Evolutionary conservation across 2,113 vertebrate genomes (phyloP), one percentile per base, ranked within the genome.

Genomic region (Lipotes vexillifer): DNA sequence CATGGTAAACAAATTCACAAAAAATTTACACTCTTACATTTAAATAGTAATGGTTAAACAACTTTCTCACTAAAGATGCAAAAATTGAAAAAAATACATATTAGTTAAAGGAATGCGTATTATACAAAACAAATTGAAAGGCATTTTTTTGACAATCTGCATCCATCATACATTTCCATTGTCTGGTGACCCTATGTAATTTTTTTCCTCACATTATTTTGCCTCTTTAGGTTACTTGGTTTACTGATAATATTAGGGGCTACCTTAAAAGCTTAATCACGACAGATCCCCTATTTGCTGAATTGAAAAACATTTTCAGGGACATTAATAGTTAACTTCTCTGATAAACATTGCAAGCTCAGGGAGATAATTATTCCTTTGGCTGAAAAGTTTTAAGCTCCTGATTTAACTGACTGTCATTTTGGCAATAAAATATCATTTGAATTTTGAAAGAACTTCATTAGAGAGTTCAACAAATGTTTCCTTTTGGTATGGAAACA

Each of bases 371-470:
- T 36, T 29, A 91, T 88, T 84, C 13, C 5, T 84, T 59, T 77
- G 81, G 1, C 15, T 72, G 25, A 87, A 92, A 63, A 27, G 2
- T 49, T 38, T 88, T 59, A 75, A 77, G 25, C 4, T 80, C 21
- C 21, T 74, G 23, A 2, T 84, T 94, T 66, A 96, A 77, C 46
- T 89, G 36, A 10, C 14, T 85, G 49, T 89, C 17, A 8, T 72
- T 84, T 93, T 44, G 18, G 8, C 9, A 91, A 36, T 65, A 96
- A 94, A 80, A n/a, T 85, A n/a, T 18, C 13, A 46, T 69, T 63
- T 91, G 33, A 65, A 72, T 31, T 96, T 94, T 95, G 36, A 89
- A 95, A 78, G 57, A 46, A n/a, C 17, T 69, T 94, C 36, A 49
- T 36, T 83, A 1, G 2, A 75, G 2, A 49, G 18, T 81, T 86